Percentiles rank a stretch among this genome's conserved stretches.
phyloP scores from a whole-genome alignment of 2,113 vertebrate species.

The Emydura subglobosa region DNA sequence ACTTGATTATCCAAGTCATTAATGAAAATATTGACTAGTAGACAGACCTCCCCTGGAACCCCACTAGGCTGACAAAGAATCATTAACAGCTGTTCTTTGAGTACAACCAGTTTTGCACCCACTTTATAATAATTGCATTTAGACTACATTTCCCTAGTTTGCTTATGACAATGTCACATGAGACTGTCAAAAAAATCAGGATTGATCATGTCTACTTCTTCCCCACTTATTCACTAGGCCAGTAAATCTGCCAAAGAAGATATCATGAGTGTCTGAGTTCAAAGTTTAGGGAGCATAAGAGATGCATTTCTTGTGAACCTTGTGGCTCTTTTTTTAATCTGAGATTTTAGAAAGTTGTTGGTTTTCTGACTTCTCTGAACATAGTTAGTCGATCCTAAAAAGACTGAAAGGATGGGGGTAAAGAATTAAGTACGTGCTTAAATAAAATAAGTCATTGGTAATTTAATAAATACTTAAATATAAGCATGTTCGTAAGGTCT shows the following conservation, averaged over 20 bases:
- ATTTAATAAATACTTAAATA: background rate
- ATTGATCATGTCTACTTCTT: background rate
- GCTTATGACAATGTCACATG: background rate
- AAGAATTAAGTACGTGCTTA: background rate
- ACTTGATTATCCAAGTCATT: background rate
- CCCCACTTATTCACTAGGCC: background rate
- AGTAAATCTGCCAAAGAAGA: background rate
- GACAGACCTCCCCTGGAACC: background rate
- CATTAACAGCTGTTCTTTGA: background rate
- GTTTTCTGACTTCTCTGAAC: background rate
- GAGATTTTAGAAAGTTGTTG: background rate
- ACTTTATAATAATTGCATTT: background rate
- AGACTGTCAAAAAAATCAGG: background rate
- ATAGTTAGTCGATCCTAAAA: background rate
- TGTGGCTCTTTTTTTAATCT: background rate
- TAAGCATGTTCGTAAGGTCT: background rate
- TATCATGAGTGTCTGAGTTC: background rate
- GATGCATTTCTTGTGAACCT: background rate
- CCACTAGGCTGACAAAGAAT: background rate
- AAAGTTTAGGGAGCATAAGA: background rate
- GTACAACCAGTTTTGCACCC: background rate
- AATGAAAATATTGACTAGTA: background rate
- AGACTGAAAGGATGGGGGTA: background rate
- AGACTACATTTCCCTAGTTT: background rate
- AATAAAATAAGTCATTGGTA: slow-evolving; percentile 2